These are phyloP conservation scores for Lepeophtheirus nordmannii DNA, from an alignment of 2,888 invertebrate species.

Conservation along the genomic window DNA sequence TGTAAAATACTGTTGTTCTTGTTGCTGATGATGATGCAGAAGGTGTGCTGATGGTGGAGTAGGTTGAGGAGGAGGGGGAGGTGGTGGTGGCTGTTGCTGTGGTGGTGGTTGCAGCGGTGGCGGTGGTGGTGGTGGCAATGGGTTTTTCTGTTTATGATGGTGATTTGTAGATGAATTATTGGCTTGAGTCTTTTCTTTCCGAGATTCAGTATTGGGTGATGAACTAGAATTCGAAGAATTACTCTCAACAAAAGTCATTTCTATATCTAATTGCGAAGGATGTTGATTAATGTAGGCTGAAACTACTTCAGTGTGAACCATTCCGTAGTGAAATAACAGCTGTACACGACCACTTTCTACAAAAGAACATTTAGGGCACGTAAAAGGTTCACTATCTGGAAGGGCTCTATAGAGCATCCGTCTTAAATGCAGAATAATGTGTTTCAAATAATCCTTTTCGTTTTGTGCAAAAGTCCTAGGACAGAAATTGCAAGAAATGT, in stretches of 20 bases:
- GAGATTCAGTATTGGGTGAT: too few species aligned
- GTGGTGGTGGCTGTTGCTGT: background rate
- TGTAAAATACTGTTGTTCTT: background rate
- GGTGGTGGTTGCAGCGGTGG: background rate
- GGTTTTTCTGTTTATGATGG: too few species aligned
- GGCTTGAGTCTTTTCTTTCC: too few species aligned
- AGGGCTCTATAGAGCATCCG: slow-evolving; percentile 2
- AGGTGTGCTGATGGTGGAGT: background rate
- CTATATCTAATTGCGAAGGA: background rate
- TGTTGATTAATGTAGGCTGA: background rate
- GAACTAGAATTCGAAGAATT: too few species aligned
- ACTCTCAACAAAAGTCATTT: slow-evolving; percentile 2
- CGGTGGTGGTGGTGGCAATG: background rate
- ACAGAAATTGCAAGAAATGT: slow-evolving; percentile 10
- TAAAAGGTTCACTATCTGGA: slow-evolving; percentile 3
- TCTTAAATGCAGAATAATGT: slow-evolving; percentile 7
- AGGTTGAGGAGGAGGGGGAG: background rate
- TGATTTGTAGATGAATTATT: too few species aligned
- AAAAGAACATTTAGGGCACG: slow-evolving; percentile 9
- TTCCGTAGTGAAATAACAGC: slow-evolving; percentile 10
- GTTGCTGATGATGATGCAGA: background rate
- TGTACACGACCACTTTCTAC: background rate
- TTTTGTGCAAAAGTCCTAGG: background rate
- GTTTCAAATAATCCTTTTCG: slow-evolving; percentile 21
- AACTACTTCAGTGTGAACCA: slow-evolving; percentile 10